Percentiles rank a stretch among this genome's conserved stretches.
Evolutionary conservation across 2,113 vertebrate species (phyloP).

Genomic region (Montifringilla adamsi): DNA sequence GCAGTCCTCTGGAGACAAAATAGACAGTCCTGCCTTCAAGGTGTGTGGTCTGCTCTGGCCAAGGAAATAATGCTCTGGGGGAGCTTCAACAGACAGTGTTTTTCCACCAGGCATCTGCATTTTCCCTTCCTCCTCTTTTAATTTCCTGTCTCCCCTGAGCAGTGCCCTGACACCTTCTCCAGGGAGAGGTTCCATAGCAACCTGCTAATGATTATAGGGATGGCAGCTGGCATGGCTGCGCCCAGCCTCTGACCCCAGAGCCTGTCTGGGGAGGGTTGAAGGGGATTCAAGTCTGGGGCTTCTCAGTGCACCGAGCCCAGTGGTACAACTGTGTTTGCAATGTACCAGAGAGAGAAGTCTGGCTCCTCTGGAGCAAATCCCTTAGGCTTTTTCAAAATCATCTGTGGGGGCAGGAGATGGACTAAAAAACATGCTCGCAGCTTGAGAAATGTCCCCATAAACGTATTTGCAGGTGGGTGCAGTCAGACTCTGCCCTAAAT

Average conservation of each 20-base stretch:
- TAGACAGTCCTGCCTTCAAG: neutral
- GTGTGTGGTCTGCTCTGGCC: neutral
- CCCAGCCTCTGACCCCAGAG: neutral
- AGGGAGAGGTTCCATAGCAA: neutral
- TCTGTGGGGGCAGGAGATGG: neutral
- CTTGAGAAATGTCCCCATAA: neutral
- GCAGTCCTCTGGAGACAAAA: neutral
- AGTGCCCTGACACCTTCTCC: neutral
- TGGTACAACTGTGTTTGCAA: accelerated
- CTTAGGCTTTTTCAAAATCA: neutral
- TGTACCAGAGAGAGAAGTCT: neutral
- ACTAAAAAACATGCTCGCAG: neutral
- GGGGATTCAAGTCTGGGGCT: neutral
- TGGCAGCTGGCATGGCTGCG: neutral
- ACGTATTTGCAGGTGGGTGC: neutral
- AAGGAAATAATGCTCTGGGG: neutral
- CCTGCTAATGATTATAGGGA: neutral
- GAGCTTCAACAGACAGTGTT: neutral
- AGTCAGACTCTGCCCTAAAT: neutral
- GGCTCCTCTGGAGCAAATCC: neutral
- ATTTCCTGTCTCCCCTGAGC: neutral
- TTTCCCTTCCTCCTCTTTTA: neutral
- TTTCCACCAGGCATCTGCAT: neutral
- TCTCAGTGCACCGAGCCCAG: neutral
- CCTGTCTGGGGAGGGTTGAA: neutral